Percentiles rank a stretch among this genome's conserved stretches.
Evolutionary conservation across 2,113 vertebrate species (phyloP).

Genomic region (Archocentrus centrarchus): DNA sequence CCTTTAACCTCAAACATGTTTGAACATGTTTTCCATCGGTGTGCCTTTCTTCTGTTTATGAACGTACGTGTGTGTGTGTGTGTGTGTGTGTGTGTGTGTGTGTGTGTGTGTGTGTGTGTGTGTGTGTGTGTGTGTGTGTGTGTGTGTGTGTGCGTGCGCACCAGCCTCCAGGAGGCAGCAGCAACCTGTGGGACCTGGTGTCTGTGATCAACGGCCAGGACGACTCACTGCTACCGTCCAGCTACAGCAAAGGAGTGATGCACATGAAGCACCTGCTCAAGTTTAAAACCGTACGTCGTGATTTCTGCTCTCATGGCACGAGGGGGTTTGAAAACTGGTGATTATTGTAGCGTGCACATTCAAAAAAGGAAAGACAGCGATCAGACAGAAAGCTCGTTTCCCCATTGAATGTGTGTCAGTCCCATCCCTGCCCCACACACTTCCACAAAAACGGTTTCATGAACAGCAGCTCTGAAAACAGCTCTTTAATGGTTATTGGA

Average conservation of each 20-base stretch:
- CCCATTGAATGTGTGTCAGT: too few species aligned
- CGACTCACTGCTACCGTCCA: slow-evolving; percentile 92
- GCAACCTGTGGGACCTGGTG: slow-evolving; percentile 96
- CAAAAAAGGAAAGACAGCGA: too few species aligned
- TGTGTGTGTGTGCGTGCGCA: not conserved
- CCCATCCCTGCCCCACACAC: too few species aligned
- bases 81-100: not conserved
- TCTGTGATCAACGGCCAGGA: slow-evolving; percentile 93
- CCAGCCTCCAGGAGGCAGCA: slow-evolving; percentile 93
- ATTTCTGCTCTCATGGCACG: not conserved
- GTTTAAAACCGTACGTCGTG: slow-evolving; percentile 90
- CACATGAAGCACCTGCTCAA: slow-evolving; percentile 94
- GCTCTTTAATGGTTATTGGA: too few species aligned
- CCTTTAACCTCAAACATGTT: not conserved
- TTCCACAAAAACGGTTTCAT: too few species aligned
- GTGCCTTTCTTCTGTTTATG: not conserved
- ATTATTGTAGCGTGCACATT: not conserved
- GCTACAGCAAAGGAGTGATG: slow-evolving; percentile 95
- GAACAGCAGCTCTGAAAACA: not conserved
- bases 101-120: not conserved
- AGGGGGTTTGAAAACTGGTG: too few species aligned
- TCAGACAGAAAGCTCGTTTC: too few species aligned
- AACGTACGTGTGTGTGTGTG: not conserved
- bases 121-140: not conserved
- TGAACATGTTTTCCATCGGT: not conserved